Evolutionary conservation across 92 coral and sea anemone genomes (phyloP), one percentile per base, ranked within the genome.

Genomic region (Hydrozoanthus gracilis): DNA sequence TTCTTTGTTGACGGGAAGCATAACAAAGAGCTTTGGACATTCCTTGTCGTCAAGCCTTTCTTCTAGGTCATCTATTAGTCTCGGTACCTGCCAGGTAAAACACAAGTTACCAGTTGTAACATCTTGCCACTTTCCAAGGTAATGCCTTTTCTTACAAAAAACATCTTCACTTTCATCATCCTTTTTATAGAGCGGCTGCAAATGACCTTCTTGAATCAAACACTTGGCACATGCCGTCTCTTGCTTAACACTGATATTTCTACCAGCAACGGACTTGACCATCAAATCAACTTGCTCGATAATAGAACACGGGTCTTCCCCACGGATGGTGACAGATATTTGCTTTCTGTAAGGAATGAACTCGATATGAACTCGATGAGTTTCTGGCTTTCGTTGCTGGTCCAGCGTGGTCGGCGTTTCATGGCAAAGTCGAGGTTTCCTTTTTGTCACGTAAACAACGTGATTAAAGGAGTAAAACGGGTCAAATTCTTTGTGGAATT

Each of bases 271-370:
- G 18, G 69, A 62, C 69, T 62, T 9, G 18, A 62, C 69, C n/a
- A 62, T 62, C 69, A 4, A 4, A 62, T 62, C 69, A 62, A 62
- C 69, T 62, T 62, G 69, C 69, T 62, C 69, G n/a, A 62, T 62
- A 62, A 62, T 62, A 62, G n/a, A 62, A 62, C 69, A 62, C 69
- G 69, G 69, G 14, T 62, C 18, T 62, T 9, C 4, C 69, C 69
- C 69, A 62, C 69, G 69, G 69, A 62, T 62, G 69, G 69, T 62
- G 69, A 62, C 69, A 62, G 69, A 62, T 62, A 62, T n/a, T 62
- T n/a, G n/a, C n/a, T n/a, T n/a, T n/a, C n/a, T n/a, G n/a, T n/a
- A n/a, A n/a, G n/a, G n/a, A n/a, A n/a, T n/a, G n/a, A n/a, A n/a
- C n/a, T n/a, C n/a, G n/a, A n/a, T n/a, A n/a, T n/a, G n/a, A n/a